Evolutionary conservation across 2,113 vertebrate species (phyloP).

Genomic region (Ochotona curzoniae): DNA sequence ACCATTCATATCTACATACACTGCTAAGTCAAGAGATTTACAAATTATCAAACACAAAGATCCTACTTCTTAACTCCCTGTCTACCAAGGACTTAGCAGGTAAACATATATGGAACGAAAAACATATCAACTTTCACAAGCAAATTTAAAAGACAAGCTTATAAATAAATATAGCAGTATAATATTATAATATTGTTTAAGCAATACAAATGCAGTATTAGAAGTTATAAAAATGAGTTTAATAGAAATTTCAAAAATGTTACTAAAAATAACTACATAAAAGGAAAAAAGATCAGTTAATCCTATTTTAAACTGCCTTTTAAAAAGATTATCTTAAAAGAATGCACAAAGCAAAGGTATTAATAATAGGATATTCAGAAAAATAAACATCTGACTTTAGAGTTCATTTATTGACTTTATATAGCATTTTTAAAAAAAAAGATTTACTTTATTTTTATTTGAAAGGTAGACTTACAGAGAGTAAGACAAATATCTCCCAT

Average conservation of each 20-base stretch:
- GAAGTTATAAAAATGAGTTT: slow-evolving; percentile 42
- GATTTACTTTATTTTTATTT: too few relatives aligned
- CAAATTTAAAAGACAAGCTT: slow-evolving; percentile 44
- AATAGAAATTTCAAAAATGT: slow-evolving; percentile 27
- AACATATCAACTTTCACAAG: slow-evolving; percentile 19
- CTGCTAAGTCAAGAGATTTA: background rate
- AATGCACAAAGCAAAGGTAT: background rate
- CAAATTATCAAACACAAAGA: slow-evolving; percentile 40
- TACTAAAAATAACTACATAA: slow-evolving; percentile 32
- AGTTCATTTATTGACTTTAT: background rate
- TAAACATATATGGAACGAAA: slow-evolving; percentile 30
- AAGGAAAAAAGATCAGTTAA: slow-evolving; percentile 1
- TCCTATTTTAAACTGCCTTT: slow-evolving; percentile 37
- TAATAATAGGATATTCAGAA: slow-evolving; percentile 2
- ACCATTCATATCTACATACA: slow-evolving; percentile 24
- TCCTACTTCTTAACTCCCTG: slow-evolving; percentile 15
- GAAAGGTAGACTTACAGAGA: too few relatives aligned
- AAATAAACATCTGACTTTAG: slow-evolving; percentile 38
- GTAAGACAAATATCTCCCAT: too few relatives aligned
- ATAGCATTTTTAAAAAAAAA: background rate
- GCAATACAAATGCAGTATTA: slow-evolving; percentile 7
- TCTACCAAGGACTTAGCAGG: background rate
- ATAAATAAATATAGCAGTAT: background rate
- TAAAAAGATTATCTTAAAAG: slow-evolving; percentile 6
- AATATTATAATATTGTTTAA: background rate